Percentiles rank a stretch among this genome's conserved stretches.
These are phyloP conservation scores for Torymus auratus DNA, from an alignment of 2,888 invertebrate genomes.

Conservation along the genomic window DNA sequence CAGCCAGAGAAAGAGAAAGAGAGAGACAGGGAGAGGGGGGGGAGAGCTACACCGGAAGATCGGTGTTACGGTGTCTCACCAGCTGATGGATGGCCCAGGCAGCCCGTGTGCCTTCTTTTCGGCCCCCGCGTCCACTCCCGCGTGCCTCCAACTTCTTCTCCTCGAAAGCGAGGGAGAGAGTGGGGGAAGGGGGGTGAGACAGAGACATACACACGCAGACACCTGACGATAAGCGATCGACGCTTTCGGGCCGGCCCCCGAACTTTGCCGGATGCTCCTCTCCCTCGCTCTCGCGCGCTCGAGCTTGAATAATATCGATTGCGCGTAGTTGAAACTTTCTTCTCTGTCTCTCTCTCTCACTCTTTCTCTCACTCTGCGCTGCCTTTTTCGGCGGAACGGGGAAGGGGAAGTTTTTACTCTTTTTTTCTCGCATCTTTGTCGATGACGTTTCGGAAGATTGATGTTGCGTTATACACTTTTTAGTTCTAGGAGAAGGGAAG, in stretches of 20 bases:
- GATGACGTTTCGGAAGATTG: constrained; percentile 41
- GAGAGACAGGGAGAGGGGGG: not conserved
- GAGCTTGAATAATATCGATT: constrained; percentile 34
- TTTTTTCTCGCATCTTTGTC: constrained; percentile 21
- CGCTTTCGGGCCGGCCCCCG: not conserved
- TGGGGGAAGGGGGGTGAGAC: not conserved
- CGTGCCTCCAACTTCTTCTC: constrained; percentile 37
- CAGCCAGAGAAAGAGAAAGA: constrained; percentile 7
- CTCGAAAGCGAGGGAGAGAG: not conserved
- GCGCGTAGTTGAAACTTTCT: not conserved
- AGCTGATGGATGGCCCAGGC: constrained; percentile 46
- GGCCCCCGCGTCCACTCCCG: not conserved
- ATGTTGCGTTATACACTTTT: constrained; percentile 24
- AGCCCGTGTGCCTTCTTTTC: constrained; percentile 44
- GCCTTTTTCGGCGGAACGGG: no score
- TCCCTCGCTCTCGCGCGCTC: not conserved
- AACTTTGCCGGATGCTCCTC: constrained; percentile 26
- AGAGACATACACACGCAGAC: not conserved
- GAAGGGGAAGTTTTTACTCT: constrained; percentile 3
- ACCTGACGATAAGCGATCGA: constrained; percentile 27
- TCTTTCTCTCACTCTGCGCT: no score
- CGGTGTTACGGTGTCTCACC: constrained; percentile 47
- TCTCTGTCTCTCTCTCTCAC: no score
- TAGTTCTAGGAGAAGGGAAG: not conserved
- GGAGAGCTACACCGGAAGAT: not conserved